Evolutionary conservation across 64 coral and sea anemone genomes (phyloP).

Genomic region (Dendronephthya gigantea): DNA sequence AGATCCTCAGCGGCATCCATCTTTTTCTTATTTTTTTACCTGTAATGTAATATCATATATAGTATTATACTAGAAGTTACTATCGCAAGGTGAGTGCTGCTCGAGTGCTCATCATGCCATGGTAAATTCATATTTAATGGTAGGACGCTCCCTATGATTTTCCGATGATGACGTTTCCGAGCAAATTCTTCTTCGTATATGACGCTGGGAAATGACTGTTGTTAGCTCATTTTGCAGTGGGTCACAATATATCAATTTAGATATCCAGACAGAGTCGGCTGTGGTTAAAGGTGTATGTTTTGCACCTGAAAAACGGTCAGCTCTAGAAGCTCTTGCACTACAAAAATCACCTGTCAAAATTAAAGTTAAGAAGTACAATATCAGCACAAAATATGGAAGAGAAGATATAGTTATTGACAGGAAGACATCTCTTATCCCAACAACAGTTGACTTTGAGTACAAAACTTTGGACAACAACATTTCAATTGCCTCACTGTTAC

Average conservation of each 20-base stretch:
- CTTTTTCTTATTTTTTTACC: too few relatives aligned
- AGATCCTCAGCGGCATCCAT: too few relatives aligned
- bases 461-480: slow-evolving; percentile 44
- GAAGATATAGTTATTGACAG: slow-evolving; percentile 54
- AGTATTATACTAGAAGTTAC: too few relatives aligned
- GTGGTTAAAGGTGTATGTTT: slow-evolving; percentile 55
- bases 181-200: too few relatives aligned
- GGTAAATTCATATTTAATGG: too few relatives aligned
- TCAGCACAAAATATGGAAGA: slow-evolving; percentile 52
- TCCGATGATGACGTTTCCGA: too few relatives aligned
- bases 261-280: slow-evolving; percentile 53
- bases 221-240: too few relatives aligned
- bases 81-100: too few relatives aligned
- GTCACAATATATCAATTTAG: slow-evolving; percentile 69
- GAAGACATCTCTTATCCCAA: slow-evolving; percentile 52
- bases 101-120: too few relatives aligned
- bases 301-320: slow-evolving; percentile 50
- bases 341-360: slow-evolving; percentile 54
- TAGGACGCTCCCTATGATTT: too few relatives aligned
- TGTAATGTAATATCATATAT: too few relatives aligned
- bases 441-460: slow-evolving; percentile 45
- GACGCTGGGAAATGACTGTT: too few relatives aligned
- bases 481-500: slow-evolving; percentile 49
- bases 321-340: slow-evolving; percentile 40
- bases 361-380: slow-evolving; percentile 48